Evolutionary conservation across 2,797 vertebrate genomes (phyloP).

Genomic region (Crocodylus rhombifer): DNA sequence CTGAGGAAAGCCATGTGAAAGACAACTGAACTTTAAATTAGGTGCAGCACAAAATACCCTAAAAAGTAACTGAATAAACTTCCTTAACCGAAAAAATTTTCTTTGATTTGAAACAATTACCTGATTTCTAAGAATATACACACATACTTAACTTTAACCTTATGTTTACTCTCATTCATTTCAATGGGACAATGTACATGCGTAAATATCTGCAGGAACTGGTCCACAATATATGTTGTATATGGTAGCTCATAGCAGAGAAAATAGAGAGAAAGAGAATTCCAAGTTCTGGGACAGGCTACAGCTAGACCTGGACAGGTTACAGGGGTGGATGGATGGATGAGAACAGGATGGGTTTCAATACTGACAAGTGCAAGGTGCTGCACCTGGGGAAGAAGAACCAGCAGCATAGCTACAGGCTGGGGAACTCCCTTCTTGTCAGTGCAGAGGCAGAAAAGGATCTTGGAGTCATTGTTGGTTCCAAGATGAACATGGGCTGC

Average conservation of each 20-base stretch:
- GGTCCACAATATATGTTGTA: neutral
- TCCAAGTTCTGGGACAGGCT: too few relatives aligned
- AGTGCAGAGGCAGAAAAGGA: too few relatives aligned
- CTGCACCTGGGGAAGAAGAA: too few relatives aligned
- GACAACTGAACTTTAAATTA: neutral
- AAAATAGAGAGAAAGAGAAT: neutral
- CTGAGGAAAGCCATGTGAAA: neutral
- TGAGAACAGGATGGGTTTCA: too few relatives aligned
- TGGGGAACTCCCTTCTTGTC: too few relatives aligned
- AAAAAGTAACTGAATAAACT: neutral
- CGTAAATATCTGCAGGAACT: neutral
- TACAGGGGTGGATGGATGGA: too few relatives aligned
- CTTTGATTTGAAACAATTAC: neutral
- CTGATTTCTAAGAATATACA: neutral
- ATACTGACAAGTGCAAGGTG: too few relatives aligned
- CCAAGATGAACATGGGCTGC: too few relatives aligned
- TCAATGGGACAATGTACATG: neutral
- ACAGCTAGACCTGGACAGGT: too few relatives aligned
- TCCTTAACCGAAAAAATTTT: neutral
- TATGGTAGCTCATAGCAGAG: accelerated
- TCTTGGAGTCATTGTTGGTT: too few relatives aligned
- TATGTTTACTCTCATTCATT: neutral
- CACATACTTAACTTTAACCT: accelerated
- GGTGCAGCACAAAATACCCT: neutral
- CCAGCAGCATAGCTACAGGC: too few relatives aligned